phyloP scores from a whole-genome alignment of 2,113 vertebrate genomes.

The Trogon melanurus region DNA sequence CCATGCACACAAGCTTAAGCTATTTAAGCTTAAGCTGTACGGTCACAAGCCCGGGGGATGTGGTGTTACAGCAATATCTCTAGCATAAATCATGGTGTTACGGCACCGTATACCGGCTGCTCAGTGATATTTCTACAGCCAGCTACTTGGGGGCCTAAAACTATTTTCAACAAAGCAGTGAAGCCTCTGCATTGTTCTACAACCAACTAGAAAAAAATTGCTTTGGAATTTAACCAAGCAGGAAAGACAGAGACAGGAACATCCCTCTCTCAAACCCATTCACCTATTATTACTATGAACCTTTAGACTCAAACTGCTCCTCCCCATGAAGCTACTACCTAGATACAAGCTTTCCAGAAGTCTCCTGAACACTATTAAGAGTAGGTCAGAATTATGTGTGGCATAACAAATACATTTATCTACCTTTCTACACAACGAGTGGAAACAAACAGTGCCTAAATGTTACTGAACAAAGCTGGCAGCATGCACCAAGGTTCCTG shows the following conservation, averaged over 20 bases:
- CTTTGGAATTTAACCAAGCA: neutral
- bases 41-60: neutral
- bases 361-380: neutral
- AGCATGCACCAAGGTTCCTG: fast-evolving
- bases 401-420: neutral
- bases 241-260: neutral
- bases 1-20: neutral
- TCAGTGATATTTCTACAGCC: neutral
- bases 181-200: neutral
- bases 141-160: neutral
- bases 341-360: neutral
- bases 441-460: neutral
- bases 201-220: neutral
- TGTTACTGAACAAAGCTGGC: neutral
- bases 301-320: neutral
- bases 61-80: neutral
- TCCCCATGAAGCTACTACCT: neutral
- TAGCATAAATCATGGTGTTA: neutral
- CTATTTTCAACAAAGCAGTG: neutral
- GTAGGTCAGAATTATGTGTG: neutral
- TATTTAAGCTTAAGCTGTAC: neutral
- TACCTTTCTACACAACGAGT: neutral
- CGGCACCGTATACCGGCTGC: neutral
- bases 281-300: neutral
- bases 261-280: neutral